These are phyloP conservation scores for Semnornis frantzii DNA, from an alignment of 2,113 vertebrate genomes.

Conservation along the genomic window DNA sequence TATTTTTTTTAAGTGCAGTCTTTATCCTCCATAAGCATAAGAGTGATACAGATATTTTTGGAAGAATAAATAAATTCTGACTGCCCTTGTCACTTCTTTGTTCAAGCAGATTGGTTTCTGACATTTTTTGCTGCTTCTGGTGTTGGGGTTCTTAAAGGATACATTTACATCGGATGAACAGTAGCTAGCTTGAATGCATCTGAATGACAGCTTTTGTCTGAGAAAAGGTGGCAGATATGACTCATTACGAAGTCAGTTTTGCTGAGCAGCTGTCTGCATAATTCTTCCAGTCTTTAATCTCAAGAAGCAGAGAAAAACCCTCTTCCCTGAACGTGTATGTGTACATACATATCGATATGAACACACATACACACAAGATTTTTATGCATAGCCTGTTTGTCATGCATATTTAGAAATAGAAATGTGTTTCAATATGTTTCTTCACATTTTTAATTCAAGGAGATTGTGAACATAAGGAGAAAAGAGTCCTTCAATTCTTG, in stretches of 20 bases:
- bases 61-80: not conserved
- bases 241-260: constrained; percentile 34
- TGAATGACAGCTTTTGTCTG: constrained; percentile 43
- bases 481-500: not conserved
- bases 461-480: not conserved
- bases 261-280: constrained; percentile 52
- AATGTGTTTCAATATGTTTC: not conserved
- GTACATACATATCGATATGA: not conserved
- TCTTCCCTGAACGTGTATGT: not conserved
- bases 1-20: accelerated
- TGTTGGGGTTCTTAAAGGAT: not conserved
- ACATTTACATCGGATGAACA: not conserved
- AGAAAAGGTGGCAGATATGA: constrained; percentile 29
- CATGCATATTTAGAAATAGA: not conserved
- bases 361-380: not conserved
- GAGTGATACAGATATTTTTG: not conserved
- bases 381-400: not conserved
- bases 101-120: not conserved
- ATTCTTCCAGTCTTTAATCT: constrained; percentile 24
- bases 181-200: not conserved
- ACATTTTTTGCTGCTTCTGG: not conserved
- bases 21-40: not conserved
- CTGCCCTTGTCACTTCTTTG: not conserved
- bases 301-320: constrained; percentile 4
- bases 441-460: not conserved